Evolutionary conservation across 2,797 vertebrate genomes (phyloP).

Genomic region (Sciurus carolinensis): DNA sequence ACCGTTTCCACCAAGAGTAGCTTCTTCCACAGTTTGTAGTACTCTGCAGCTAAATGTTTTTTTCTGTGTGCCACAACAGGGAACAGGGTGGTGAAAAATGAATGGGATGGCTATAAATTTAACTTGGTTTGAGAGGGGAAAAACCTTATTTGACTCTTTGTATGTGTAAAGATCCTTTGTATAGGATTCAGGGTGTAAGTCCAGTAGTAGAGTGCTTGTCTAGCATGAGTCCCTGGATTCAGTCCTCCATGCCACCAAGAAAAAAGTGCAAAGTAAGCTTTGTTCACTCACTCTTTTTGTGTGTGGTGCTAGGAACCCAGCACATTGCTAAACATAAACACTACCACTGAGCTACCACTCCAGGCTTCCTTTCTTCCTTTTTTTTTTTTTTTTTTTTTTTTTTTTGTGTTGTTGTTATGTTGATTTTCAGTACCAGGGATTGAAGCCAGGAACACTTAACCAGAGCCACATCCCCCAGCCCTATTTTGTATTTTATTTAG

Average conservation of each 20-base stretch:
- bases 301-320: neutral
- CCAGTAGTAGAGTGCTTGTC: too few species aligned
- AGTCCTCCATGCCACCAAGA: neutral
- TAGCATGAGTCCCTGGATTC: neutral
- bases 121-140: neutral
- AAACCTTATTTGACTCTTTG: neutral
- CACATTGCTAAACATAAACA: neutral
- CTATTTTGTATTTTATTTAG: too few species aligned
- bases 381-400: too few species aligned
- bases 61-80: neutral
- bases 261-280: neutral
- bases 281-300: neutral
- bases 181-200: neutral
- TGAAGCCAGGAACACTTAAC: too few species aligned
- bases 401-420: too few species aligned
- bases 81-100: conserved; percentile 9
- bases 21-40: neutral
- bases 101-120: neutral
- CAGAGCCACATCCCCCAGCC: too few species aligned
- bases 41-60: neutral
- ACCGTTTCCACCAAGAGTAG: neutral
- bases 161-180: neutral
- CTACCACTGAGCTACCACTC: neutral
- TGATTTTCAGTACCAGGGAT: too few species aligned
- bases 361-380: too few species aligned